Conservation (phyloP, 2,888 invertebrate genomes). For the Drosophila quinaria region DNA sequence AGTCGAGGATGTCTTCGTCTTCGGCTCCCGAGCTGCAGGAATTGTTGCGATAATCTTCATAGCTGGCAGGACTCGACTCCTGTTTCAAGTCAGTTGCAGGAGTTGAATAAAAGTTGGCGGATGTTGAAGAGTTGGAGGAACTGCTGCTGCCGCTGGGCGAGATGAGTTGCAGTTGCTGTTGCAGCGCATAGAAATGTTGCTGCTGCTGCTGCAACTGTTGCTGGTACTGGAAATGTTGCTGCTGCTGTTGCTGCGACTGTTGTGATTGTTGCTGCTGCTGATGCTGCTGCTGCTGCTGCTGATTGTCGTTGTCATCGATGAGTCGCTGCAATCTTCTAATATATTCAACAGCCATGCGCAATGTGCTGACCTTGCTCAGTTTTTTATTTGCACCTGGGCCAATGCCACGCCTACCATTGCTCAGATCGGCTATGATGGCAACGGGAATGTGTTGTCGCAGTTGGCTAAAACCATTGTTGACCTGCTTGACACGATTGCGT, state of each 20-base stretch:
- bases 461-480: slow-evolving; percentile 96
- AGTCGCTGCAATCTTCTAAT: slow-evolving; percentile 92
- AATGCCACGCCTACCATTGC: slow-evolving; percentile 89
- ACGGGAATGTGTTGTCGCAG: slow-evolving; percentile 95
- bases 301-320: slow-evolving; percentile 79
- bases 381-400: slow-evolving; percentile 91
- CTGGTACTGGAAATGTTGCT: slow-evolving; percentile 48
- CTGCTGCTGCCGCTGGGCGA: slow-evolving; percentile 39
- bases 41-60: slow-evolving; percentile 89
- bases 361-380: slow-evolving; percentile 95
- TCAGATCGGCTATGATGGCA: slow-evolving; percentile 90
- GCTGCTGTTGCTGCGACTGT: slow-evolving; percentile 55
- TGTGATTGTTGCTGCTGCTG: slow-evolving; percentile 41
- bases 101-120: slow-evolving; percentile 18
- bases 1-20: slow-evolving; percentile 94
- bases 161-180: slow-evolving; percentile 58
- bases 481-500: slow-evolving; percentile 97
- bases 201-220: slow-evolving; percentile 49
- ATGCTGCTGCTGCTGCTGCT: slow-evolving; percentile 43
- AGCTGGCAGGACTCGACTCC: slow-evolving; percentile 85
- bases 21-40: slow-evolving; percentile 88
- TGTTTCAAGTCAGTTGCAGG: slow-evolving; percentile 68
- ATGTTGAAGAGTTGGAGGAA: slow-evolving; percentile 39
- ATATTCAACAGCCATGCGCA: slow-evolving; percentile 95
- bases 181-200: slow-evolving; percentile 49